A percentile compares a stretch with the other conserved stretches of the same genome.
phyloP scores from a whole-genome alignment of 2,113 vertebrate species.

The Nipponia nippon region DNA sequence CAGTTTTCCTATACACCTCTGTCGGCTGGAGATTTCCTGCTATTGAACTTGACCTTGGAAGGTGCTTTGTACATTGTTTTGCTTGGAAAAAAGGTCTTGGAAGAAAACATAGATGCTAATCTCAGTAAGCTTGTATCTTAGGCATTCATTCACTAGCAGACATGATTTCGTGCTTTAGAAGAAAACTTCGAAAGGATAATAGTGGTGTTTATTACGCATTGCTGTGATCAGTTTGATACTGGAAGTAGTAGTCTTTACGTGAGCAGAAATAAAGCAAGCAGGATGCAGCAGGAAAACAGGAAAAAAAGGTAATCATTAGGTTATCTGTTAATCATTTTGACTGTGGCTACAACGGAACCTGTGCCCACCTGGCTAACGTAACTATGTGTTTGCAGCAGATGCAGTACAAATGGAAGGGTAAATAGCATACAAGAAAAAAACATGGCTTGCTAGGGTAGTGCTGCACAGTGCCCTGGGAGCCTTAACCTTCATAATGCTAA shows the following conservation, averaged over 20 bases:
- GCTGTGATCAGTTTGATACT: neutral
- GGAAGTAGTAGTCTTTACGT: neutral
- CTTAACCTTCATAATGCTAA: neutral
- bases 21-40: slow-evolving; percentile 47
- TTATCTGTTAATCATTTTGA: neutral
- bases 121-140: neutral
- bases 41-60: slow-evolving; percentile 59
- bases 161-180: neutral
- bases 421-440: neutral
- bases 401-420: neutral
- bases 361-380: neutral
- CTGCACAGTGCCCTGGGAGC: neutral
- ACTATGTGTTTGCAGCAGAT: neutral
- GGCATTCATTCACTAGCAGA: neutral
- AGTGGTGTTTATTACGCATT: neutral
- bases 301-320: neutral
- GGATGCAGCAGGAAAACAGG: neutral
- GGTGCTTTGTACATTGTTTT: neutral
- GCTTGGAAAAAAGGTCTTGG: slow-evolving; percentile 11
- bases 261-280: neutral
- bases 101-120: slow-evolving; percentile 19
- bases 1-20: slow-evolving; percentile 34
- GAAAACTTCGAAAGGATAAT: neutral
- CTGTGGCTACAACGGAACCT: neutral
- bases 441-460: neutral